Evolutionary conservation across 2,113 vertebrate genomes (phyloP), one percentile per base, ranked within the genome.

Genomic region (Oxyura jamaicensis): DNA sequence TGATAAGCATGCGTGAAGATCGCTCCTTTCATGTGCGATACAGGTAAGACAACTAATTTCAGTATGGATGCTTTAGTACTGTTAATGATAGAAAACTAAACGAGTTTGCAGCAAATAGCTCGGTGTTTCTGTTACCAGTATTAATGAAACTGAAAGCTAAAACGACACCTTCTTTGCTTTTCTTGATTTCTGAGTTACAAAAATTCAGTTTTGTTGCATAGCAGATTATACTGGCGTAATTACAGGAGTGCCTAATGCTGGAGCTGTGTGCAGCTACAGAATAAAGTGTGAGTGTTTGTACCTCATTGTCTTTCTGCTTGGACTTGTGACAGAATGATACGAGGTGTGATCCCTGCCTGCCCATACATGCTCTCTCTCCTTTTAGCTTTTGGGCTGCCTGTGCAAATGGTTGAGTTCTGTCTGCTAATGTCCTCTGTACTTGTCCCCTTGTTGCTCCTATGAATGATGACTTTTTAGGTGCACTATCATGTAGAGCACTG

Each of bases 1-100:
- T 98, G 97, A 92, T 99, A 98, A 99, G 98, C 97, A 98, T 98
- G 98, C 98, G 83, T 93, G 98, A 99, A 94, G 98, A 99, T 95
- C 98, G 97, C 91, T 98, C 98, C 92, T 98, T 98, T 98, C 98
- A 99, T 95, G 98, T 99, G 95, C 98, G 99, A 88, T 99, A 99
- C 99, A 99, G 99, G 99, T 99, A 99, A 98, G 99, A 76, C 71
- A 79, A 13, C 29, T 83, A 1, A 52, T 92, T 96, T 82, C 69
- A 55, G 87, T 80, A 13, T 39, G 28, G 71, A 28, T 76, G 21
- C 73, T 0, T 71, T 33, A 88, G 26, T 74, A 39, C 50, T 74
- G 21, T 41, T 66, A 41, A 31, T 59, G 74, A 50, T 31, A 78
- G 31, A 63, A 87, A 68, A 39, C 46, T 91, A 33, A 93, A 50